Base-by-base conservation (phyloP, 2,888 invertebrate genomes). In the Drosophila tanythrix region DNA sequence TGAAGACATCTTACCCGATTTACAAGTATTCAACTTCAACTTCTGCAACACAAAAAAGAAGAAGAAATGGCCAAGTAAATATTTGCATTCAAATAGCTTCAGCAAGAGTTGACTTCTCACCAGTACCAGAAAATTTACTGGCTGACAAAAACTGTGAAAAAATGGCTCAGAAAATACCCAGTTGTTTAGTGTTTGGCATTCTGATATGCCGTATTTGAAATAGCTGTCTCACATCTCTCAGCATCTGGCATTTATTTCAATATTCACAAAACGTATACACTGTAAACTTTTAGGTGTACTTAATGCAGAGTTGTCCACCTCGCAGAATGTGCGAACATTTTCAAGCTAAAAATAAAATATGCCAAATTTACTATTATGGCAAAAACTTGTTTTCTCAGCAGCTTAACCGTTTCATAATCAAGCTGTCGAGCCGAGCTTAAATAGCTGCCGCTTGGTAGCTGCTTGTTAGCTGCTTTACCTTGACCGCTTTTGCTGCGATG, bases 361-460 rank as follows among this genome's bases (percentile, higher is more conserved):
- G n/a, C 46, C 15, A 15, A 25, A 2, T 25, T 46, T 8, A 15
- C 15, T 25, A 4, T 8, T 15, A 8, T 15, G 25, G 46, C 15
- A 0, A 4, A 25, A 25, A 46, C 25, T 25, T 46, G 46, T 25
- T 29, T 25, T 29, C 2, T 1, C 18, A 40, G 21, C 50, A 48
- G 38, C 27, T 58, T 62, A 56, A 21, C 40, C 40, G 56, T 15
- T 46, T 8, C 15, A n/a, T 56, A 40, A 52, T 59, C 72, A 67
- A 51, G 50, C 58, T 59, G 66, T 61, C 57, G 11, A 15, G 73
- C 21, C n/a, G 61, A 25, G 57, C 21, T 75, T 53, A 58, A 38
- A 43, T 25, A 25, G 52, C 50, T 38, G 33, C 33, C 50, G 33
- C 33, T 33, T 33, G 33, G 10, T 21, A 25, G 52, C 50, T 33